Evolutionary conservation across 2,113 vertebrate genomes (phyloP).

Genomic region (Chloropsis hardwickii): DNA sequence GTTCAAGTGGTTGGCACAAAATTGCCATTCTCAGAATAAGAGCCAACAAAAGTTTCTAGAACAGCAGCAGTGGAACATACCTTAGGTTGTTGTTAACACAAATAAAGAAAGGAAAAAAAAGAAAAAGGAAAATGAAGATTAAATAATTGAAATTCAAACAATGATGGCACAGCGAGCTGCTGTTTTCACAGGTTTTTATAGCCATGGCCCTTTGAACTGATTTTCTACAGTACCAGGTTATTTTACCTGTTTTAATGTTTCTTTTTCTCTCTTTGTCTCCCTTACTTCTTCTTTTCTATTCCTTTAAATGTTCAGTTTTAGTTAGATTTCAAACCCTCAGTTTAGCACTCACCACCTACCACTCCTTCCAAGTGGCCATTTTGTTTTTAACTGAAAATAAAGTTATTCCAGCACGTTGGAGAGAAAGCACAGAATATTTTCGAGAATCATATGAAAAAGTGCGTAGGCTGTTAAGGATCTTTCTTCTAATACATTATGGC

Average conservation of each 20-base stretch:
- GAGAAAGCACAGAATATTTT: background rate
- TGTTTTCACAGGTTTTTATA: background rate
- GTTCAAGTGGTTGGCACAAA: background rate
- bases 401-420: background rate
- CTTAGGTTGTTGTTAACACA: background rate
- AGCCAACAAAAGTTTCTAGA: background rate
- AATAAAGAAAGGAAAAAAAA: rapidly evolving
- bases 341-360: background rate
- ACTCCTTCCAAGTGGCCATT: background rate
- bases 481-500: background rate
- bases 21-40: background rate
- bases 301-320: background rate
- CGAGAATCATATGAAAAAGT: background rate
- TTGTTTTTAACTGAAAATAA: background rate
- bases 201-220: background rate
- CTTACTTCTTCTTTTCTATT: background rate
- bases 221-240: background rate
- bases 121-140: background rate
- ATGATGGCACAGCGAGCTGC: background rate
- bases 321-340: background rate
- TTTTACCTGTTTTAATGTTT: background rate
- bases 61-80: background rate
- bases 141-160: background rate
- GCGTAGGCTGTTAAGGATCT: background rate
- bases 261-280: background rate